phyloP scores from a whole-genome alignment of 2,888 invertebrate species.

The Byasa hedistus region DNA sequence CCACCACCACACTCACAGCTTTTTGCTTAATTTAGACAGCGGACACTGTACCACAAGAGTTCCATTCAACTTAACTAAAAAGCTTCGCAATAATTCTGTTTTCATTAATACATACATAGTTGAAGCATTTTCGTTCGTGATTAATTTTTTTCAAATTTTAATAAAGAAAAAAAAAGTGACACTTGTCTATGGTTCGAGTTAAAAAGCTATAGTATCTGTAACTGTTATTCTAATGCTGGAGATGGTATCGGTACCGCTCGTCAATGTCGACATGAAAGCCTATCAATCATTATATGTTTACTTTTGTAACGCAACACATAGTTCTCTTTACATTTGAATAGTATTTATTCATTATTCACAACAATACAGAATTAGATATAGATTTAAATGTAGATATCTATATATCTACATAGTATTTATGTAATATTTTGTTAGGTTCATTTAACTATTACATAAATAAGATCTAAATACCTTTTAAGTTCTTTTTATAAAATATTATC shows the following conservation, averaged over 20 bases:
- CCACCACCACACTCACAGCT: slow-evolving; percentile 6
- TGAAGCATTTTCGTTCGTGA: too few relatives aligned
- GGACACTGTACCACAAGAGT: slow-evolving; percentile 8
- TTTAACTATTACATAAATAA: too few relatives aligned
- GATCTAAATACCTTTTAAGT: too few relatives aligned
- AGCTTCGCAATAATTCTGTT: too few relatives aligned
- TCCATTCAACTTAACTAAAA: background rate
- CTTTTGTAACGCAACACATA: slow-evolving; percentile 5
- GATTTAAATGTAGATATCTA: too few relatives aligned
- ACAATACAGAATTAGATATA: too few relatives aligned
- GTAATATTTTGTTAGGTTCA: too few relatives aligned
- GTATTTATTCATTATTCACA: slow-evolving; percentile 3
- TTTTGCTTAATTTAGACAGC: slow-evolving; percentile 24
- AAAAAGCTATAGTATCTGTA: slow-evolving; percentile 10
- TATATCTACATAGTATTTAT: too few relatives aligned
- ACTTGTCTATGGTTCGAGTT: background rate
- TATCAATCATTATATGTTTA: slow-evolving; percentile 27
- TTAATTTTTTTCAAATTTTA: too few relatives aligned
- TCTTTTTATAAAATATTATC: too few relatives aligned
- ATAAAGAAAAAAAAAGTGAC: background rate
- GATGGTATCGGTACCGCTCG: slow-evolving; percentile 25
- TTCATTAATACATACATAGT: too few relatives aligned
- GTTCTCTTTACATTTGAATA: slow-evolving; percentile 12
- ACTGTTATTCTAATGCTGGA: slow-evolving; percentile 14
- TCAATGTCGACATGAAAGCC: slow-evolving; percentile 21